Conservation (phyloP, 2,888 invertebrate genomes). For the Drosophila nr. perissopoda region DNA sequence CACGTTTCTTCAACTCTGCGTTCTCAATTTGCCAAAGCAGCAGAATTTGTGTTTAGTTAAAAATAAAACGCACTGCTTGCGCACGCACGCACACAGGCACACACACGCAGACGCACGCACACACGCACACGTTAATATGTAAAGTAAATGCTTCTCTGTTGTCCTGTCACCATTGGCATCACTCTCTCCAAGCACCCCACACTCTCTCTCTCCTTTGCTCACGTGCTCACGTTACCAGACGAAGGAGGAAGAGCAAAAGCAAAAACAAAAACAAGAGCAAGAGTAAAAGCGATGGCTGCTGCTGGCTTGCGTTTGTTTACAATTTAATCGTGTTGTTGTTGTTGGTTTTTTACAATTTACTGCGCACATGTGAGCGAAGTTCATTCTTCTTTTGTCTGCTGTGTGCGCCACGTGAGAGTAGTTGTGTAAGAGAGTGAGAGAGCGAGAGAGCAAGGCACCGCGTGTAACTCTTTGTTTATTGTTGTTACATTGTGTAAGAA, state of each 20-base stretch:
- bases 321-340: constrained; percentile 56
- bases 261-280: constrained; percentile 31
- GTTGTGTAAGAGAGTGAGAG: constrained; percentile 10
- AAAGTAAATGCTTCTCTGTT: background rate
- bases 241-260: constrained; percentile 31
- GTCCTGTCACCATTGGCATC: constrained; percentile 34
- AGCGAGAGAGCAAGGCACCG: constrained; percentile 19
- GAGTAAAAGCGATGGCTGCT: constrained; percentile 42
- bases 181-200: constrained; percentile 11
- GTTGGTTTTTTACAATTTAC: constrained; percentile 54
- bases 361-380: constrained; percentile 70
- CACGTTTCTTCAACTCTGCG: constrained; percentile 42
- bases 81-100: constrained; percentile 6
- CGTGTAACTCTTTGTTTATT: constrained; percentile 58
- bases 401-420: constrained; percentile 14
- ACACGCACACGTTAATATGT: background rate
- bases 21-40: constrained; percentile 68
- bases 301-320: constrained; percentile 63
- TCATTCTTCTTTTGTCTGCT: constrained; percentile 12
- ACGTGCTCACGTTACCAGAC: constrained; percentile 71
- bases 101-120: background rate
- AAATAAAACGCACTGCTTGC: constrained; percentile 65
- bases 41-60: constrained; percentile 61
- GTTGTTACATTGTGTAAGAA: constrained; percentile 43
- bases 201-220: constrained; percentile 46